Evolutionary conservation across 1,140 invertebrate genomes (phyloP).

Genomic region (Eumaeus atala): DNA sequence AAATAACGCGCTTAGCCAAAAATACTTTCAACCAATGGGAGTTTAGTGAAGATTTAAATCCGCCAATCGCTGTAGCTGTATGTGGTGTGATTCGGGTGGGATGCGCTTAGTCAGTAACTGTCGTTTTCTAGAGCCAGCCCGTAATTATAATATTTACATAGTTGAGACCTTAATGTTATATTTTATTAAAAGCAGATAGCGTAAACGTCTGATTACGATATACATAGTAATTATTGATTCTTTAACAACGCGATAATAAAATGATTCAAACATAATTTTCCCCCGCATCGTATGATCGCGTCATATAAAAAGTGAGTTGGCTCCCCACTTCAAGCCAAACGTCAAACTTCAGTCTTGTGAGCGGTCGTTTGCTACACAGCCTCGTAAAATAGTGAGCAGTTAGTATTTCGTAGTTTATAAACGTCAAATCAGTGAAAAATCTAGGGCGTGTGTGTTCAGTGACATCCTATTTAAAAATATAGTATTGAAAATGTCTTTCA

Average conservation of each 20-base stretch:
- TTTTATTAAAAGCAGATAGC: background rate
- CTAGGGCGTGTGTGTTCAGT: slow-evolving; percentile 64
- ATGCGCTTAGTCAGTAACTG: slow-evolving; percentile 34
- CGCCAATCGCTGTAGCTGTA: slow-evolving; percentile 46
- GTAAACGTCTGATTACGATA: background rate
- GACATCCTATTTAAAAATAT: slow-evolving; percentile 61
- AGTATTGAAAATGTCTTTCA: slow-evolving; percentile 68
- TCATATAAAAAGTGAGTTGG: slow-evolving; percentile 57
- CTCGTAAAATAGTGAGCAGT: slow-evolving; percentile 35
- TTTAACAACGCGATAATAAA: slow-evolving; percentile 29
- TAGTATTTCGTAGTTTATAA: slow-evolving; percentile 34
- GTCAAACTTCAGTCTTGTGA: slow-evolving; percentile 53
- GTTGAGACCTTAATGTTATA: background rate
- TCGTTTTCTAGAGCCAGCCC: background rate
- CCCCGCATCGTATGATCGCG: slow-evolving; percentile 67
- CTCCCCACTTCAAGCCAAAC: slow-evolving; percentile 66
- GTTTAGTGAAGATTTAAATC: slow-evolving; percentile 20
- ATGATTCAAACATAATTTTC: slow-evolving; percentile 47
- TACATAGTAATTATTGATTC: slow-evolving; percentile 12
- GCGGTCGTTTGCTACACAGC: slow-evolving; percentile 43
- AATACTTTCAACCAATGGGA: slow-evolving; percentile 41
- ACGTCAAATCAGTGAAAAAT: slow-evolving; percentile 54
- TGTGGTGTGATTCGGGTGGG: slow-evolving; percentile 65
- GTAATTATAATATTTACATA: background rate
- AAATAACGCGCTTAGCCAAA: slow-evolving; percentile 37